Base-by-base conservation (phyloP, 2,797 vertebrate genomes). In the Halcyon smyrnensis region DNA sequence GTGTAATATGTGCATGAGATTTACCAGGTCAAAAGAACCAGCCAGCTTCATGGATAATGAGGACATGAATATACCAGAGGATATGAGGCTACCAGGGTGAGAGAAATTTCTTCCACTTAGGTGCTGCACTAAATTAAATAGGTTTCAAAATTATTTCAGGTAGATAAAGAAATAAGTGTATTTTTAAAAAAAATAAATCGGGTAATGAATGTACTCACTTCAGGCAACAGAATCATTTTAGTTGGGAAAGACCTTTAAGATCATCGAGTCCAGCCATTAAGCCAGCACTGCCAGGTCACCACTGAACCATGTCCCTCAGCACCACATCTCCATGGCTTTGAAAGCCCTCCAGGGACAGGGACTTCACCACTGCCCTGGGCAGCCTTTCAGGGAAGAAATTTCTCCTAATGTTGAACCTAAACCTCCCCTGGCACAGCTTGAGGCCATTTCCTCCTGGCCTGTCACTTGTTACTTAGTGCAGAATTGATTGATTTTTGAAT, bases 201-300 rank as follows among this genome's bases (percentile, higher is more conserved):
- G 23, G 1, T 39, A 41, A 20, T 27, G 12, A 62, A 50, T 0
- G 0, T 15, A 2, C 3, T 90, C 20, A 11, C 51, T 69, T 57
- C 11, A 15, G 43, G 27, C n/a, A 77, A 27, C 21, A 59, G 57
- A 59, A 59, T 24, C 13, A 7, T 59, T 59, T 24, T 36, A 34
- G 7, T 59, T 59, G 57, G 57, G 36, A 59, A 34, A 36, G 34
- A 36, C 9, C 13, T 59, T 59, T 36, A 36, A 59, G 57, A 25
- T 36, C n/a, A 34, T 59, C 34, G 4, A 59, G 57, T 36, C 21
- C 34, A 59, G 23, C 23, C 34, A 16, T 59, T 59, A 20, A 27
- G 25, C 50, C 25, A 15, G 13, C 15, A 51, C 50, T 51, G 50
- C n/a, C n/a, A 36, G 6, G n/a, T 15, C 14, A 15, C n/a, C 23